Evolutionary conservation across 2,888 invertebrate species (phyloP).

Genomic region (Orthosia incerta): DNA sequence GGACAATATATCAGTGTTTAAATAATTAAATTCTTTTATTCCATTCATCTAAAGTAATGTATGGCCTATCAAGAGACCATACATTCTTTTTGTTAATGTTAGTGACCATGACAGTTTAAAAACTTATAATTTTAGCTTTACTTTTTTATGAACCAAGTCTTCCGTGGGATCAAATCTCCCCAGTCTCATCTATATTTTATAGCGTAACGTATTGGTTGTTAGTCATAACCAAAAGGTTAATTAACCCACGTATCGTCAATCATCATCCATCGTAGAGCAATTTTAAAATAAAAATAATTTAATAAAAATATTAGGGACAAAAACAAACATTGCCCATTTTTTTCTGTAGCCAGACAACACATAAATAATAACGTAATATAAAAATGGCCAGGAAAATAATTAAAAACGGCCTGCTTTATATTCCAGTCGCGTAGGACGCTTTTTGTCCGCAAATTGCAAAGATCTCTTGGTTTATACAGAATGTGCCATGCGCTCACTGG

Average conservation of each 20-base stretch:
- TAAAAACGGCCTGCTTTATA: conserved; percentile 80
- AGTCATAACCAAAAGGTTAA: not conserved
- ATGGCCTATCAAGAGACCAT: no score
- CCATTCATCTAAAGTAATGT: no score
- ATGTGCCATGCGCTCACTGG: conserved; percentile 68
- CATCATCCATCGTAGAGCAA: not conserved
- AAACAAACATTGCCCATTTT: conserved; percentile 12
- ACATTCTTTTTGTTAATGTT: no score
- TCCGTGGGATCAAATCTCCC: no score
- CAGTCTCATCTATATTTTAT: no score
- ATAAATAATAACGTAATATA: conserved; percentile 59
- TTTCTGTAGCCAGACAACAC: conserved; percentile 37
- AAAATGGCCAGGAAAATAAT: conserved; percentile 76
- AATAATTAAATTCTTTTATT: no score
- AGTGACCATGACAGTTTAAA: no score
- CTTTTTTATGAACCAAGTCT: no score
- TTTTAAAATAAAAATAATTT: not conserved
- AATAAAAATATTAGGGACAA: not conserved
- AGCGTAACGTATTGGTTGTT: not conserved
- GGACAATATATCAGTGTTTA: no score
- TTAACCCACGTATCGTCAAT: not conserved
- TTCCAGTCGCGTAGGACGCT: conserved; percentile 76
- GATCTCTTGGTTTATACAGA: conserved; percentile 76
- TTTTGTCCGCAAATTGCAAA: conserved; percentile 82
- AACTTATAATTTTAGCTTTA: no score